These are phyloP conservation scores for Neodiprion pinetum DNA, from an alignment of 1,140 invertebrate species.

Conservation along the genomic window DNA sequence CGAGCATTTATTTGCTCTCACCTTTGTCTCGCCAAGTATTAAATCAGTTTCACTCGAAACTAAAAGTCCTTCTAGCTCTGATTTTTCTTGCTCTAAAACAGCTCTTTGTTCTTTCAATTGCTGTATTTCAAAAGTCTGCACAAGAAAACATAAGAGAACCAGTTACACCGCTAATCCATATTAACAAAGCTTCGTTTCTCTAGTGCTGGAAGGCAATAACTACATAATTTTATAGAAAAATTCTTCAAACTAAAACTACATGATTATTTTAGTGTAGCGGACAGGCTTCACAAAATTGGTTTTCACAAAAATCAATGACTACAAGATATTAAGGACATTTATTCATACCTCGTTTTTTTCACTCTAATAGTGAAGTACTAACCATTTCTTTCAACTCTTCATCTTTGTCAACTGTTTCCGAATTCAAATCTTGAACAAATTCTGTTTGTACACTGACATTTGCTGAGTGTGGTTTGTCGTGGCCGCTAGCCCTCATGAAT, in stretches of 20 bases:
- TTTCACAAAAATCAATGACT: too few relatives aligned
- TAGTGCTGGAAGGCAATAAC: neutral
- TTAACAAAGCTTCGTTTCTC: too few relatives aligned
- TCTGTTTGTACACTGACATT: conserved; percentile 58
- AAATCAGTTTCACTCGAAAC: conserved; percentile 30
- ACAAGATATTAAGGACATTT: too few relatives aligned
- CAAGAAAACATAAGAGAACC: conserved; percentile 45
- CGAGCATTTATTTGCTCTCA: neutral
- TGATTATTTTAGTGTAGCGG: too few relatives aligned
- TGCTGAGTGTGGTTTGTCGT: conserved; percentile 49
- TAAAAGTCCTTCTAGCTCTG: conserved; percentile 63
- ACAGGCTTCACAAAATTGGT: too few relatives aligned
- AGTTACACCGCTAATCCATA: neutral
- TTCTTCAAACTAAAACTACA: too few relatives aligned
- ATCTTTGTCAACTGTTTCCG: conserved; percentile 37
- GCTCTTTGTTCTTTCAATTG: conserved; percentile 63
- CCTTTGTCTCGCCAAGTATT: neutral
- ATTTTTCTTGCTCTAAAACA: conserved; percentile 65
- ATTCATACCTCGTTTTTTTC: too few relatives aligned
- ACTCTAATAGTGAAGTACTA: conserved; percentile 6
- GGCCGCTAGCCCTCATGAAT: conserved; percentile 62
- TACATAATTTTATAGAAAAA: conserved; percentile 26
- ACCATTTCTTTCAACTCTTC: conserved; percentile 59
- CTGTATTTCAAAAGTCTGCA: conserved; percentile 65
- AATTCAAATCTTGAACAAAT: conserved; percentile 24